phyloP scores from a whole-genome alignment of 2,797 vertebrate genomes.

The Acanthis flammea region DNA sequence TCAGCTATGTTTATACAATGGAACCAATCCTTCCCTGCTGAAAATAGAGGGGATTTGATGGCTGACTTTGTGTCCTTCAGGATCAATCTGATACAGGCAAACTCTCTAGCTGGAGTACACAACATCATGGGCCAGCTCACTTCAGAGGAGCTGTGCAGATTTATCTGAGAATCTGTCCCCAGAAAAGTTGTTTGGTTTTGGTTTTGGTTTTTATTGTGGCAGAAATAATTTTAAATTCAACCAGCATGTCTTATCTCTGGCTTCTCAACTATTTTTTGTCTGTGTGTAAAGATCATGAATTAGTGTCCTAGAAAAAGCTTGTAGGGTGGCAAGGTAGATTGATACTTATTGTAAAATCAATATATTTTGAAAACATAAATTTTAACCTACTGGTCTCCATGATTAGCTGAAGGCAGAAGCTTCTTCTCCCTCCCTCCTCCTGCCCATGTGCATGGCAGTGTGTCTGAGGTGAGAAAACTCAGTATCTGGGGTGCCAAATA shows the following conservation, averaged over 20 bases:
- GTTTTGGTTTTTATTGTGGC: background rate
- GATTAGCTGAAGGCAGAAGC: too few relatives aligned
- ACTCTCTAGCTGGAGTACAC: background rate
- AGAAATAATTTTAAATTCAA: background rate
- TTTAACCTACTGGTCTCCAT: background rate
- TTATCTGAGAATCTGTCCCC: background rate
- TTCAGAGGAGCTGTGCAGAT: background rate
- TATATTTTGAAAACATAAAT: background rate
- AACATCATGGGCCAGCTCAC: background rate
- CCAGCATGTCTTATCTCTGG: background rate
- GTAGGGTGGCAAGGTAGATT: background rate
- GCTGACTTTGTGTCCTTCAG: background rate
- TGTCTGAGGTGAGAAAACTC: background rate
- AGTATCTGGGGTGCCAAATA: background rate
- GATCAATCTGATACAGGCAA: background rate
- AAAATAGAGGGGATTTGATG: background rate
- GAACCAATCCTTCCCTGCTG: background rate
- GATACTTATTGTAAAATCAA: background rate
- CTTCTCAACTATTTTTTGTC: background rate
- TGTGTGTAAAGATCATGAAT: background rate
- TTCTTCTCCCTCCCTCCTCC: background rate
- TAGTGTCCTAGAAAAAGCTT: background rate
- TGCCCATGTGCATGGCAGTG: background rate
- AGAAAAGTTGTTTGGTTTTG: background rate
- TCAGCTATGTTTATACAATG: accelerated